Evolutionary conservation across 2,113 vertebrate genomes (phyloP).

Genomic region (Epinephelus moara): DNA sequence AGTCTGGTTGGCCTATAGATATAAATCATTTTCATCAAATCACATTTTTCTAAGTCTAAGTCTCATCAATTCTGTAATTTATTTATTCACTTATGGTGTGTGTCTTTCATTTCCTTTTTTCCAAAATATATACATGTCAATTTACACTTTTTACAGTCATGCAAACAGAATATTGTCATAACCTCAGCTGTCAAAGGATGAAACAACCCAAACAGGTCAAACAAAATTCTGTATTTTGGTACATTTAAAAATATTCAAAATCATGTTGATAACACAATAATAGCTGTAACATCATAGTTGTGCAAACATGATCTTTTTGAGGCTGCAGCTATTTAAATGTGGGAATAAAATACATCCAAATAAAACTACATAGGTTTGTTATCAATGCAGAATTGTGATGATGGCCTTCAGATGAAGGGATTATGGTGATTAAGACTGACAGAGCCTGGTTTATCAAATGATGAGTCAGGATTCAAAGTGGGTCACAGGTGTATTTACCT

Average conservation of each 20-base stretch:
- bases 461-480: conserved; percentile 58
- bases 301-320: neutral
- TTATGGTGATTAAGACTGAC: conserved; percentile 63
- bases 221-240: neutral
- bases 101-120: neutral
- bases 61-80: neutral
- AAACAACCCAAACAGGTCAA: neutral
- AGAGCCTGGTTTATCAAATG: conserved; percentile 58
- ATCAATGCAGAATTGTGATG: neutral
- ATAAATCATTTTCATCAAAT: too few relatives aligned
- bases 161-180: neutral
- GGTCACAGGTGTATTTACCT: conserved; percentile 46
- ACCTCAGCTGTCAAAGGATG: neutral
- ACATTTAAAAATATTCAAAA: neutral
- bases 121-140: neutral
- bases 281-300: neutral
- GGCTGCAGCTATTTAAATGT: neutral
- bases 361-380: neutral
- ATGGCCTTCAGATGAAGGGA: conserved; percentile 24
- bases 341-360: neutral
- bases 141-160: conserved; percentile 1
- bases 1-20: neutral
- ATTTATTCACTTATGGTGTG: neutral
- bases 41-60: neutral
- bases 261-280: neutral